A percentile compares a stretch with the other conserved stretches of the same genome.
Conservation (phyloP, 2,888 invertebrate species). For the Ormia ochracea region DNA sequence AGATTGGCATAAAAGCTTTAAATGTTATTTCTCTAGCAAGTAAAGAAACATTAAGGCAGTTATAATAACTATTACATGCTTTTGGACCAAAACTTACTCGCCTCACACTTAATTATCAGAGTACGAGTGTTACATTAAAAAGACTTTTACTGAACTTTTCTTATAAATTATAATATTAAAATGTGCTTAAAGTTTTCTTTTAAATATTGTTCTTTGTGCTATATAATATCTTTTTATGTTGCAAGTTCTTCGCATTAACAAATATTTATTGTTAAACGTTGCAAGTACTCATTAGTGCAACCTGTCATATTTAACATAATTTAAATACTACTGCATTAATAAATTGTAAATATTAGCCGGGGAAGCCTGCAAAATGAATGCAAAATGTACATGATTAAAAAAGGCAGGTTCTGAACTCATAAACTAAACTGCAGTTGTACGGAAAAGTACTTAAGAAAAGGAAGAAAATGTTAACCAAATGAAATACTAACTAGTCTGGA, state of each 20-base stretch:
- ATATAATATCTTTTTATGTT: not conserved
- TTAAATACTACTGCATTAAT: conserved; percentile 71
- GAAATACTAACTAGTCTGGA: conserved; percentile 49
- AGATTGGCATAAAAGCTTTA: no score
- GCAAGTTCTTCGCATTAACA: not conserved
- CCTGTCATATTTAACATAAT: conserved; percentile 61
- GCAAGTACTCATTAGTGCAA: conserved; percentile 36
- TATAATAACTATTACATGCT: no score
- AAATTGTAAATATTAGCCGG: conserved; percentile 73
- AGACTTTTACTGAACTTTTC: no score
- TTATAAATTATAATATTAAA: no score
- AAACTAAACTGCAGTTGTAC: conserved; percentile 26
- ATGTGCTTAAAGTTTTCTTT: no score
- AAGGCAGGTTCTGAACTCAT: conserved; percentile 18
- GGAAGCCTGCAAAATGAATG: conserved; percentile 18
- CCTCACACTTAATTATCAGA: no score
- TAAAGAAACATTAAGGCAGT: no score
- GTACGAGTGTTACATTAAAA: no score
- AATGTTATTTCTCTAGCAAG: no score
- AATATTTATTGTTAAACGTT: conserved; percentile 35
- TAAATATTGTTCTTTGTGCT: no score
- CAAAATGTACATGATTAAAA: conserved; percentile 63
- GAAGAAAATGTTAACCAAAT: not conserved
- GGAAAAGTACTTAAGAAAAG: not conserved
- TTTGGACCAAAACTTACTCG: no score